Percentiles rank a stretch among this genome's conserved stretches.
phyloP scores from a whole-genome alignment of 2,888 invertebrate genomes.

The Barypeithes pellucidus region DNA sequence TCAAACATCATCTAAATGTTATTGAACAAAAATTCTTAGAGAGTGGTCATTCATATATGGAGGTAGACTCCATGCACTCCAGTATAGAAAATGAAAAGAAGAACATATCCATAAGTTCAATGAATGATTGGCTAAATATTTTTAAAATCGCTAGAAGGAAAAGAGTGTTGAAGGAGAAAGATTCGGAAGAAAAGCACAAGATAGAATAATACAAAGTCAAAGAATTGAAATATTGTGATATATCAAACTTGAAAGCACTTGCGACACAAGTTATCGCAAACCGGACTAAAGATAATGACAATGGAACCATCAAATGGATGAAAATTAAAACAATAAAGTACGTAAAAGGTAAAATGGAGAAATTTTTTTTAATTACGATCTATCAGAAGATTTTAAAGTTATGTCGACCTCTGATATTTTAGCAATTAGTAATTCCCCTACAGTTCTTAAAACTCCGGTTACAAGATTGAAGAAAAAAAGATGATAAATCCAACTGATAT shows the following conservation, averaged over 20 bases:
- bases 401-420: background rate
- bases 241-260: background rate
- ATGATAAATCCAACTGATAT: background rate
- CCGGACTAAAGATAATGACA: background rate
- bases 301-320: background rate
- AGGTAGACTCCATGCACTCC: conserved; percentile 41
- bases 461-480: background rate
- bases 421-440: background rate
- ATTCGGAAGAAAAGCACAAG: background rate
- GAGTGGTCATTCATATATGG: conserved; percentile 43
- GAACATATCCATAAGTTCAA: conserved; percentile 10
- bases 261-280: background rate
- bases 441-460: background rate
- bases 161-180: background rate
- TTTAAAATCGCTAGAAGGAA: conserved; percentile 10
- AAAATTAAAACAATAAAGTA: background rate
- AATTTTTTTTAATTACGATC: background rate
- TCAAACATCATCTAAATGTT: conserved; percentile 22
- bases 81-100: conserved; percentile 27
- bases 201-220: conserved; percentile 7
- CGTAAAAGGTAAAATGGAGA: background rate
- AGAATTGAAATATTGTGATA: background rate
- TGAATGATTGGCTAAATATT: conserved; percentile 32
- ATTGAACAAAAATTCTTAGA: conserved; percentile 41
- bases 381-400: background rate